A percentile compares a stretch with the other conserved stretches of the same genome.
Conservation (phyloP, 64 coral and sea anemone genomes). For the Hydrozoanthus tunicans region DNA sequence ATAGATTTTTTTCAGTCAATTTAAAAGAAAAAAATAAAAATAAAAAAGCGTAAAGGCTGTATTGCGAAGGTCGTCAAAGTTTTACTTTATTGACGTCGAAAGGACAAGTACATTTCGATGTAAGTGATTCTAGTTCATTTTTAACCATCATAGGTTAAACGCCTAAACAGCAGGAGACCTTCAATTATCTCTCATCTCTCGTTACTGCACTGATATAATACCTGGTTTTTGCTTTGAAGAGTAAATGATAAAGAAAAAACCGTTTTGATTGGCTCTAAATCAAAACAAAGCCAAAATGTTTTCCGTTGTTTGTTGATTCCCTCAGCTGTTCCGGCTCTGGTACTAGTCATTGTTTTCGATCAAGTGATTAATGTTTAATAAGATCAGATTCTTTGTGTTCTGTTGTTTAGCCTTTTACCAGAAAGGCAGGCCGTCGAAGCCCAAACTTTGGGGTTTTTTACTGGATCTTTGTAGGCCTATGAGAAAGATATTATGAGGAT, state of each 20-base stretch:
- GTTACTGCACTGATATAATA: slow-evolving; percentile 7
- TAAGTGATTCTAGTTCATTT: background rate
- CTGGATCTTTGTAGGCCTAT: slow-evolving; percentile 46
- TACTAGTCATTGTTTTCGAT: slow-evolving; percentile 82
- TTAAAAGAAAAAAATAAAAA: background rate
- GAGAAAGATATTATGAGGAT: slow-evolving; percentile 35
- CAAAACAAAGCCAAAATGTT: slow-evolving; percentile 40
- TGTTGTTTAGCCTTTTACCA: slow-evolving; percentile 62
- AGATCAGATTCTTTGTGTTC: slow-evolving; percentile 36
- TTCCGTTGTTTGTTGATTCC: slow-evolving; percentile 76
- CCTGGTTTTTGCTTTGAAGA: slow-evolving; percentile 18
- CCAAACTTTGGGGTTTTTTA: slow-evolving; percentile 36
- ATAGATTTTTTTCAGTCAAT: background rate
- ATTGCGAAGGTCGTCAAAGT: background rate
- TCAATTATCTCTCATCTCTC: background rate
- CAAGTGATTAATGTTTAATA: slow-evolving; percentile 83
- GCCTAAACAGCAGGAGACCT: background rate
- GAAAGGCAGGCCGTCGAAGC: slow-evolving; percentile 50
- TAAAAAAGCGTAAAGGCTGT: background rate
- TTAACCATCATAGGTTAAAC: background rate
- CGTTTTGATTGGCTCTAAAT: background rate
- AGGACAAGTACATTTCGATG: too few relatives aligned
- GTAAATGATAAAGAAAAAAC: background rate
- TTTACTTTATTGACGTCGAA: background rate
- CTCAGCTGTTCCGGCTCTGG: slow-evolving; percentile 78